Base-by-base conservation (phyloP, 2,888 invertebrate species). In the Eilema sororculum region DNA sequence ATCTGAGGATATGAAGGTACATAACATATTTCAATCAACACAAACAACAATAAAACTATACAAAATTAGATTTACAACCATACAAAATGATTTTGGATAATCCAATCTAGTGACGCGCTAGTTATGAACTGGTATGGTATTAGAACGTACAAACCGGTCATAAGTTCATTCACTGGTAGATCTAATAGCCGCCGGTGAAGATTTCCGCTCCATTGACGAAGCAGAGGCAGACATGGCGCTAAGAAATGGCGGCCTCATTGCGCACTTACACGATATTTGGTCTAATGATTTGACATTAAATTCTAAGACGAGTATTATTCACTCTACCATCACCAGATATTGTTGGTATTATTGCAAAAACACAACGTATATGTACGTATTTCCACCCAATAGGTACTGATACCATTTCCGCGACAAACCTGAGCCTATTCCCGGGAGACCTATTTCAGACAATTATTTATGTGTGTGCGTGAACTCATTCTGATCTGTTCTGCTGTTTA, bases 161-260 rank as follows among this genome's bases (percentile, higher is more conserved):
- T 65, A 75, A 76, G 85, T 81, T 86, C 86, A 86, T 87, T 86
- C 87, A 86, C 84, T 84, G 80, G 82, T 76, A 78, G 73, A 68
- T 76, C 81, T 81, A 83, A 86, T 83, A 83, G 84, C 78, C 72
- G 66, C 77, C 37, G 56, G 61, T 77, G 73, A 75, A 83, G 81
- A 77, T 78, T 73, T 72, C 78, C 78, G 77, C 73, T 71, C 70
- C 74, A 80, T 80, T 75, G 72, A 75, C 67, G 69, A 67, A 73
- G 65, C 67, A 67, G 59, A 68, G 66, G 57, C 64, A 74, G 64
- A 59, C 67, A 70, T 65, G 64, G 64, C 64, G 75, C 67, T 70
- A 74, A 82, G 67, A 71, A 72, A 80, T 71, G 67, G 77, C 78
- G 65, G 33, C 67, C 76, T 73, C 80, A 71, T 80, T 80, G 25